Base-by-base conservation (phyloP, 2,888 invertebrate species). In the Rhagophthalmus giganteus region DNA sequence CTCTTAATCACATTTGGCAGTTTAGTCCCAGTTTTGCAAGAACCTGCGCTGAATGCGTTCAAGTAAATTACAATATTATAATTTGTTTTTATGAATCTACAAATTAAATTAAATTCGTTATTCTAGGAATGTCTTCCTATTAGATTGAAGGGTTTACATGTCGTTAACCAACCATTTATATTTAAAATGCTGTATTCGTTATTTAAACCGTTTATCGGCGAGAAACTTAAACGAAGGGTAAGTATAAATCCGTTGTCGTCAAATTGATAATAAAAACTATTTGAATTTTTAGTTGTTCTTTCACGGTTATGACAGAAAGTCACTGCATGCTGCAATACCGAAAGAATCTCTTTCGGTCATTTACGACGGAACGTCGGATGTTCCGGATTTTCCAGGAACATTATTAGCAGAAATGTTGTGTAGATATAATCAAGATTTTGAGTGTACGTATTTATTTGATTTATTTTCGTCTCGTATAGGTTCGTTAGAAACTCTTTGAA, bases 101-200 rank as follows among this genome's bases (percentile, higher is more conserved):
- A 10, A 27, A 4, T n/a, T n/a, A 5, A 27, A 27, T 27, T 3
- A 9, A 7, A 30, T 13, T 7, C 12, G 10, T 30, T 11, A 10
- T 3, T 32, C 8, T 63, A 90, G 85, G 92, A 90, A 66, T 88
- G 90, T 65, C 84, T 90, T 16, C 90, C 94, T 0, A 79, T 86
- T 54, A 83, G 94, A 37, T 75, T 95, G 31, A 93, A 92, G 74
- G 90, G 84, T 0, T 84, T 95, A 2, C 94, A 94, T 68, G 80
- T 94, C 37, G 79, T 94, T n/a, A 91, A 91, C 70, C 93, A 94
- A 69, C 89, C 94, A 0, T 84, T 82, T 58, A 80, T 93, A 53
- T 94, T 94, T 75, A 91, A 90, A 67, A 86, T 92, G 82, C 77
- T 90, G 2, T 94, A 88, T 66, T 84, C 88, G 5, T 79, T 95